Evolutionary conservation across 1,140 invertebrate genomes (phyloP).

Genomic region (Drosophila punjabiensis): DNA sequence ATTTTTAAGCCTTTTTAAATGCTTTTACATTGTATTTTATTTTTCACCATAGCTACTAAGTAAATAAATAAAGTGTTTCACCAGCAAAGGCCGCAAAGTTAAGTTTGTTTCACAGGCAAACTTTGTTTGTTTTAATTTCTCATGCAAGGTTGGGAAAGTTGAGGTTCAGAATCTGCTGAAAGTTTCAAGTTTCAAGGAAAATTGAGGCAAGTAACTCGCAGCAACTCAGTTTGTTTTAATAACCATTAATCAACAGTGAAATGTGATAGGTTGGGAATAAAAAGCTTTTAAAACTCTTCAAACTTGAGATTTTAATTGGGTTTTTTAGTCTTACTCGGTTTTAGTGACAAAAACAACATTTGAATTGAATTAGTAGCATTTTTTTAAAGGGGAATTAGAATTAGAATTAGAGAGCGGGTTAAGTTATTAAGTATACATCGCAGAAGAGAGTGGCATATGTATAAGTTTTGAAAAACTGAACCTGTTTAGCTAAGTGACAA

Average conservation of each 20-base stretch:
- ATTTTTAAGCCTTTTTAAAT: neutral
- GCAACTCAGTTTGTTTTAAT: neutral
- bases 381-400: no score
- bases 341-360: constrained; percentile 68
- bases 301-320: constrained; percentile 20
- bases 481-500: constrained; percentile 98
- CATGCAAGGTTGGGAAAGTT: constrained; percentile 15
- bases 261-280: neutral
- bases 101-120: constrained; percentile 38
- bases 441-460: constrained; percentile 45
- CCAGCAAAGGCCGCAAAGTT: constrained; percentile 49
- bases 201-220: neutral
- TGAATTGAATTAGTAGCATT: constrained; percentile 37
- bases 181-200: constrained; percentile 5
- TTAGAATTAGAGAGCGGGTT: constrained; percentile 31
- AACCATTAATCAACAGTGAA: neutral
- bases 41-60: constrained; percentile 18
- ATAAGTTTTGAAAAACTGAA: constrained; percentile 86
- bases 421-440: constrained; percentile 51
- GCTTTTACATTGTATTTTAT: no score
- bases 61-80: constrained; percentile 34
- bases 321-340: constrained; percentile 37
- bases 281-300: constrained; percentile 23
- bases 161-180: constrained; percentile 13
- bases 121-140: constrained; percentile 19